Conservation (phyloP, 2,797 vertebrate genomes). For the Scyliorhinus canicula region DNA sequence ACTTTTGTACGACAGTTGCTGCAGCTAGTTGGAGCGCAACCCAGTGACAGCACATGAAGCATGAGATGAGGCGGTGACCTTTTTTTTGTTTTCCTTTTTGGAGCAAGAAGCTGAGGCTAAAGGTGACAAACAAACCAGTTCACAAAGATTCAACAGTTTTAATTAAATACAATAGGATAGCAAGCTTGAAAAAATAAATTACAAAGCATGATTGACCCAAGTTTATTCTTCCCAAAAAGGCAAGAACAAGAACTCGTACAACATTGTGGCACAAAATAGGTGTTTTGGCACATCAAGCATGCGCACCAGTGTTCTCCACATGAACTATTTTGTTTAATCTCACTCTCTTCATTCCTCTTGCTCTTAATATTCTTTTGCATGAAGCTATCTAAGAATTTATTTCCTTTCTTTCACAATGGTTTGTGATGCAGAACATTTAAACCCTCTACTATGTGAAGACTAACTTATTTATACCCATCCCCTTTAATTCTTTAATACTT, state of each 20-base stretch:
- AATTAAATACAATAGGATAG: neutral
- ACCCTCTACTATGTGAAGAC: neutral
- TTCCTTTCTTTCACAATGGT: neutral
- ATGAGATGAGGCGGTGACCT: neutral
- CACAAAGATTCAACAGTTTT: neutral
- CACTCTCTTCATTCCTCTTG: neutral
- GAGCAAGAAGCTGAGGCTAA: neutral
- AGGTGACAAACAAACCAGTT: neutral
- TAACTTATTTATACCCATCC: neutral
- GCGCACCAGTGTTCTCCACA: neutral
- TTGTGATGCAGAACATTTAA: neutral
- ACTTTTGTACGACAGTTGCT: neutral
- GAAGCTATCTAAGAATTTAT: neutral
- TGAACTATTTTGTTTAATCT: neutral
- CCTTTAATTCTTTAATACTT: neutral
- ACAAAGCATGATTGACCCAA: neutral
- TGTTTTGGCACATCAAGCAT: neutral
- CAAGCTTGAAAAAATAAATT: neutral
- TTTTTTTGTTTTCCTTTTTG: neutral
- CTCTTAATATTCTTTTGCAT: constrained; percentile 4
- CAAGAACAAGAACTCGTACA: neutral
- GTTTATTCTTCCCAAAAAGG: neutral
- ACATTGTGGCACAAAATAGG: neutral
- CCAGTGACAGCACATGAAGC: neutral
- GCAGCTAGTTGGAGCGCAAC: neutral